phyloP scores from a whole-genome alignment of 2,888 invertebrate species.

The Zootermopsis nevadensis region DNA sequence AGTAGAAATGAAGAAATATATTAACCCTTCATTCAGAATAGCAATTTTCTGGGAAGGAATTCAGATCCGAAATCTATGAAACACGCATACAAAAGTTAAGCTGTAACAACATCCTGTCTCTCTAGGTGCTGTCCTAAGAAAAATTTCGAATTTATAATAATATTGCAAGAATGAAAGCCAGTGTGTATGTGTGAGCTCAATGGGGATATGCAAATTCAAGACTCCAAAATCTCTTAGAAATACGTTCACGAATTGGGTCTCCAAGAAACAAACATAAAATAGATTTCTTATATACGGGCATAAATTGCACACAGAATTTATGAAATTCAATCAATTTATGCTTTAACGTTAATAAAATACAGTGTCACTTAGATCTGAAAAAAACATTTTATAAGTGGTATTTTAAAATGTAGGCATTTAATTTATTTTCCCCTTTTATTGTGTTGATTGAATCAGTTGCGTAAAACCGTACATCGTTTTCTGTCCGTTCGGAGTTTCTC shows the following conservation, averaged over 20 bases:
- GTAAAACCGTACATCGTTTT: not conserved
- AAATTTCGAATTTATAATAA: no score
- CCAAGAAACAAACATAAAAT: not conserved
- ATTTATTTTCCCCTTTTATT: not conserved
- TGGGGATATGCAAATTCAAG: no score
- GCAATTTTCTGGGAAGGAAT: no score
- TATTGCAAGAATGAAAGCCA: no score
- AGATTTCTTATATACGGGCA: not conserved
- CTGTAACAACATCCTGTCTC: no score
- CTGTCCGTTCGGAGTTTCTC: not conserved
- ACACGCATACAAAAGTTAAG: no score
- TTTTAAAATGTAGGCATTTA: not conserved
- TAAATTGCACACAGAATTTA: not conserved
- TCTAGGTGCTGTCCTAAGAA: no score
- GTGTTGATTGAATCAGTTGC: not conserved
- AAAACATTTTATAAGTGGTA: not conserved
- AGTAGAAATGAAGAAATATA: no score
- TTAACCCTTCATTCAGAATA: no score
- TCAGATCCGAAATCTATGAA: no score
- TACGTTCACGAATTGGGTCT: not conserved
- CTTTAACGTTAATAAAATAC: not conserved
- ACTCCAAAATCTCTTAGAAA: no score
- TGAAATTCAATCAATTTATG: constrained; percentile 1
- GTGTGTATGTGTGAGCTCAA: no score
- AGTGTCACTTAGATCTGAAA: not conserved